Evolutionary conservation across 2,888 invertebrate genomes (phyloP).

Genomic region (Epinotia ramella): DNA sequence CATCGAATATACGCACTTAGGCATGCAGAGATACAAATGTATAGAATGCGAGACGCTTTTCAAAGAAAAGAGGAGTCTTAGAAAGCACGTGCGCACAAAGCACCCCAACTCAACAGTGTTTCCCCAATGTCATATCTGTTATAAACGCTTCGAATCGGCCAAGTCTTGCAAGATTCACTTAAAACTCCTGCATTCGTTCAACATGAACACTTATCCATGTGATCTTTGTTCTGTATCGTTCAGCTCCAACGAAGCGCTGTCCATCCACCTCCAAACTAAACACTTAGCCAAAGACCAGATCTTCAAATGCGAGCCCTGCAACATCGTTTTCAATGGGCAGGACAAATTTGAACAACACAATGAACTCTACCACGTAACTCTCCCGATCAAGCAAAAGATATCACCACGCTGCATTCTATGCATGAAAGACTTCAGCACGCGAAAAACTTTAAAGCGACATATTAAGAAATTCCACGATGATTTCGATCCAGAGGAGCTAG

Average conservation of each 20-base stretch:
- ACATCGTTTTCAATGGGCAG: conserved; percentile 69
- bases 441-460: conserved; percentile 72
- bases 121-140: conserved; percentile 74
- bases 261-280: conserved; percentile 66
- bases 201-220: conserved; percentile 73
- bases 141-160: conserved; percentile 74
- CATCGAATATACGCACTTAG: conserved; percentile 73
- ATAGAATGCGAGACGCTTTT: conserved; percentile 74
- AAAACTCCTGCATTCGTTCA: conserved; percentile 71
- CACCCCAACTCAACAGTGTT: conserved; percentile 69
- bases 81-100: conserved; percentile 73
- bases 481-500: conserved; percentile 69
- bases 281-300: conserved; percentile 72
- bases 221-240: conserved; percentile 72
- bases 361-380: conserved; percentile 56
- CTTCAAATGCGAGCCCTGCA: conserved; percentile 74
- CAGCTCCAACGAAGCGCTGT: conserved; percentile 63
- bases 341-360: conserved; percentile 71
- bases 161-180: conserved; percentile 77
- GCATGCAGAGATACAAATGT: conserved; percentile 73
- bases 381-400: conserved; percentile 56
- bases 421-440: conserved; percentile 74
- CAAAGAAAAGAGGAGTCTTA: conserved; percentile 73
- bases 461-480: conserved; percentile 73
- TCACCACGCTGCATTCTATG: conserved; percentile 71